Evolutionary conservation across 1,140 invertebrate species (phyloP).

Genomic region (Antheraea mylitta): DNA sequence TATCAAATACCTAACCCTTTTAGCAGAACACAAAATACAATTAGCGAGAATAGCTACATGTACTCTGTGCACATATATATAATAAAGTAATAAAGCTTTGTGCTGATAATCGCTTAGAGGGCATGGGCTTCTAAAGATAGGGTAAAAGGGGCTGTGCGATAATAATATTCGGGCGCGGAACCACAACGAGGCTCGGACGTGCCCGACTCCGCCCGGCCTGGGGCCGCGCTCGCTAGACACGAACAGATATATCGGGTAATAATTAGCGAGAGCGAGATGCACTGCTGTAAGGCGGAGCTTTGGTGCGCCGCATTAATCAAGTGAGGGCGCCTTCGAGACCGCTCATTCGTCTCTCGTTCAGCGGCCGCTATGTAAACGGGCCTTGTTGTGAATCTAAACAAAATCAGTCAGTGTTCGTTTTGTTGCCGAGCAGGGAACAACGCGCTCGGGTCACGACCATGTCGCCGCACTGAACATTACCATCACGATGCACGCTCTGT

Average conservation of each 20-base stretch:
- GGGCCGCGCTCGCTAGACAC: background rate
- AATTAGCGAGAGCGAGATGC: background rate
- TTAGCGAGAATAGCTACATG: too few relatives aligned
- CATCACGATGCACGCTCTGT: conserved; percentile 89
- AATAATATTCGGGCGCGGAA: background rate
- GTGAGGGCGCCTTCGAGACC: conserved; percentile 49
- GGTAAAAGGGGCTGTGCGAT: conserved; percentile 7
- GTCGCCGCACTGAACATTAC: conserved; percentile 57
- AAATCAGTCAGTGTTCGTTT: conserved; percentile 77
- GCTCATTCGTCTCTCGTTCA: conserved; percentile 72
- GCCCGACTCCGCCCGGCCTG: background rate
- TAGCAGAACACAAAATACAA: too few relatives aligned
- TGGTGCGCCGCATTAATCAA: conserved; percentile 28
- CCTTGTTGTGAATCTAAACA: conserved; percentile 78
- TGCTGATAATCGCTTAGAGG: conserved; percentile 1
- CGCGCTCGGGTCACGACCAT: conserved; percentile 56
- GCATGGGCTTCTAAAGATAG: conserved; percentile 9
- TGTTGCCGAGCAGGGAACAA: conserved; percentile 64
- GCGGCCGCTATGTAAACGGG: conserved; percentile 76
- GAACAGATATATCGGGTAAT: background rate
- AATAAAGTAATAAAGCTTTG: conserved; percentile 1
- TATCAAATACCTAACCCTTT: too few relatives aligned
- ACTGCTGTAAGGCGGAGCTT: background rate
- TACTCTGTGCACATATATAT: background rate
- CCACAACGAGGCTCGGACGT: background rate